Base-by-base conservation (phyloP, 2,888 invertebrate genomes). In the Thymelicus sylvestris region DNA sequence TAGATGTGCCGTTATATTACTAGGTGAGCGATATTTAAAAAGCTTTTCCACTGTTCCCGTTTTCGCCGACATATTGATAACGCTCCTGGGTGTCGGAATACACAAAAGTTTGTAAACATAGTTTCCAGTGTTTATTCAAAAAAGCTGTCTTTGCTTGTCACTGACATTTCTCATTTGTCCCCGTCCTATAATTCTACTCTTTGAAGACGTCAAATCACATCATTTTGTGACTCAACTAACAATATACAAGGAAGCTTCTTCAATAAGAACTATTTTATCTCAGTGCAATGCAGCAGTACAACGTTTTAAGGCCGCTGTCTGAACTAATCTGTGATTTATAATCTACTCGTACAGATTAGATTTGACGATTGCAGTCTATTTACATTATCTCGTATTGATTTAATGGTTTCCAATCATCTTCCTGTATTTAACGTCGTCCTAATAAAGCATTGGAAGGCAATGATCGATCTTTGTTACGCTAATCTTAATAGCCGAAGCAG, bases 341-440 rank as follows among this genome's bases (percentile, higher is more conserved):
- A 69, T 69, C 68, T 69, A 69, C 55, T 48, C 57, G 57, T 3
- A 69, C 68, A 69, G 68, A 69, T 69, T 39, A 64, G 63, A 69
- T 69, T 63, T 69, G 68, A 69, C 68, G 63, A 69, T 69, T 69
- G 68, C 68, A 62, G 68, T 63, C 63, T 63, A 64, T 69, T 69
- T 69, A 57, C 55, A 57, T 69, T 69, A 69, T 69, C 68, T 67
- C 15, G 38, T 39, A 63, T 57, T 63, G 68, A 68, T 68, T 68
- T 68, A 68, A 68, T 62, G 67, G 62, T 44, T 60, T 67, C 59
- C 66, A 38, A 48, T 67, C 47, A 60, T 59, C 66, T 48, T 64
- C 52, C 64, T 64, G 38, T 64, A 64, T 50, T 64, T 64, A 38
- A 39, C 52, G 50, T 48, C 24, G n/a, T 64, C n/a, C 52, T 15